Evolutionary conservation across 1,140 invertebrate genomes (phyloP), one percentile per base, ranked within the genome.

Genomic region (Berghia stephanieae): DNA sequence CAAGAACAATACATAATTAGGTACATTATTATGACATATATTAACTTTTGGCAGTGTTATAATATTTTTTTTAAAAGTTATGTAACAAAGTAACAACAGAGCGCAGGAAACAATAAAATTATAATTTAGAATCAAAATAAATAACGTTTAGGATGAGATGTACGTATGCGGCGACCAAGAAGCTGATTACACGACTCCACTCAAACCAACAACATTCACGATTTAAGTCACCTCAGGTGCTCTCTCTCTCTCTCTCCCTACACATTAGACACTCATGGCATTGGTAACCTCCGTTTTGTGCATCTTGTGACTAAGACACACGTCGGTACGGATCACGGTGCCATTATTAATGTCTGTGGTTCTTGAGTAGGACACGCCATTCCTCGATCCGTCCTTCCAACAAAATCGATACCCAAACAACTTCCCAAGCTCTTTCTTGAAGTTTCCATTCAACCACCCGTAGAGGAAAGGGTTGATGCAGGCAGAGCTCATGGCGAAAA

Each of bases 391-490:
- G 5, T 24, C 21, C 8, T 2, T 24, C 34, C 70, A 60, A 8
- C 69, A 57, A 2, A 77, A 18, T 52, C 40, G 42, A 27, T 78
- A 75, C 3, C 75, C 71, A n/a, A 81, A 66, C 73, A 88, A 79
- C 18, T 77, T 78, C 52, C 84, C 83, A n/a, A 88, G 77, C 77
- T 88, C 88, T 76, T 86, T 86, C 36, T 87, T 79, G 78, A 89
- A 88, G 75, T 86, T 88, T 49, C 92, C 91, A 84, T 93, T 93
- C 10, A 93, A 87, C 91, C 92, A 93, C 68, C 93, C 93, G 86
- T 94, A 92, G 88, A 95, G 88, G 90, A 95, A 93, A 0, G 95
- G 95, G 89, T 96, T 96, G 31, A 94, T 94, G 82, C 94, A 95
- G 18, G 95, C 94, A 52, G 93, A 94, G 1, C 93, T 93, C 94